A percentile compares a stretch with the other conserved stretches of the same genome.
phyloP scores from a whole-genome alignment of 2,888 invertebrate genomes.

The Cheilosia grossa region DNA sequence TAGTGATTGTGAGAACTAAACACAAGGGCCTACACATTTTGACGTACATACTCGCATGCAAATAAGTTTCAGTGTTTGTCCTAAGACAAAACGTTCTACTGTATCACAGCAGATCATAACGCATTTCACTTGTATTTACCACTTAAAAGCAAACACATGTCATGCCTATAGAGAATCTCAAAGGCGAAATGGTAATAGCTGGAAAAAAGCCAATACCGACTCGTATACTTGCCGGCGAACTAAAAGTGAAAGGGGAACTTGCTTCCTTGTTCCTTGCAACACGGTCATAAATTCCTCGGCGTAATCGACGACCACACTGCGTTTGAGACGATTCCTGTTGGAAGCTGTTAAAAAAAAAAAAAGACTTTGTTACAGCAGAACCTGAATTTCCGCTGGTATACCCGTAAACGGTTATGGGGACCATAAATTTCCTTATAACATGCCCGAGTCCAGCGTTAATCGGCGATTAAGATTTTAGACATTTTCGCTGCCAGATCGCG shows the following conservation, averaged over 20 bases:
- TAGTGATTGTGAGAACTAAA: constrained; percentile 50
- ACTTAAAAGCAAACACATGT: constrained; percentile 72
- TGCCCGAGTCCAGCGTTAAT: constrained; percentile 72
- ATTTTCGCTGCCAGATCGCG: constrained; percentile 66
- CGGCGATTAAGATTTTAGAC: constrained; percentile 75
- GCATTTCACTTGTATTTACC: constrained; percentile 62
- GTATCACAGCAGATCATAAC: constrained; percentile 54
- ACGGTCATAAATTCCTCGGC: constrained; percentile 62
- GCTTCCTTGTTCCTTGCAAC: constrained; percentile 71
- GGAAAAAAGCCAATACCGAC: constrained; percentile 8
- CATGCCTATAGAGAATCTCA: constrained; percentile 38
- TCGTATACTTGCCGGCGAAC: constrained; percentile 42
- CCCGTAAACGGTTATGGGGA: constrained; percentile 74
- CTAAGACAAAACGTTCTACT: constrained; percentile 52
- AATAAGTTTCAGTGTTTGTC: constrained; percentile 41
- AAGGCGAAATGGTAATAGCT: constrained; percentile 48
- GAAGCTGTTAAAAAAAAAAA: constrained; percentile 51
- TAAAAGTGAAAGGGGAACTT: constrained; percentile 69
- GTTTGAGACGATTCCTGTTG: constrained; percentile 43
- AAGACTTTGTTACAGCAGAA: constrained; percentile 33
- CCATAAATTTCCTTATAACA: constrained; percentile 72
- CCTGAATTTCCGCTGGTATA: constrained; percentile 70
- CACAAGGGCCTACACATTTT: background rate
- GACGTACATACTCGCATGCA: constrained; percentile 3
- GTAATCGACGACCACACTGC: constrained; percentile 64